Conservation (phyloP, 1,140 invertebrate genomes). For the fruit fly (Drosophila melanogaster) region DNA sequence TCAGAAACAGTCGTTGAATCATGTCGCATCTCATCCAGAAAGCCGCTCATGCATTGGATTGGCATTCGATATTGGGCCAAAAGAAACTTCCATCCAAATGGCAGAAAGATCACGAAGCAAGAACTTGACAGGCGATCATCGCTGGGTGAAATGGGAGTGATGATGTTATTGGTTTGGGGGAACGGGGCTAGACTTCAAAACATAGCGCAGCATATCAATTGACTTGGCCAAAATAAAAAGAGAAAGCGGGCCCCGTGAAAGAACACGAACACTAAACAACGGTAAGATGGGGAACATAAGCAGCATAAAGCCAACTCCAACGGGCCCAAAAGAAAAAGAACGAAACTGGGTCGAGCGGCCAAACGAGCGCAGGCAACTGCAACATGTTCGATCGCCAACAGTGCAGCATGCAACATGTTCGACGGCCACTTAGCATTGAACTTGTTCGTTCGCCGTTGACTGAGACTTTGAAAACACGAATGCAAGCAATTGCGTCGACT, state of each 20-base stretch:
- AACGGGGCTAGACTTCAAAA: slow-evolving; percentile 45
- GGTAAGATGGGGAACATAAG: slow-evolving; percentile 60
- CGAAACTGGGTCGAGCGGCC: slow-evolving; percentile 68
- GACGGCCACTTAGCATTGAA: slow-evolving; percentile 37
- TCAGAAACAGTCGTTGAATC: slow-evolving; percentile 16
- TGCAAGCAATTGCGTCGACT: slow-evolving; percentile 14
- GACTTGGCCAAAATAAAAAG: slow-evolving; percentile 78
- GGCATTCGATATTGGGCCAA: slow-evolving; percentile 20
- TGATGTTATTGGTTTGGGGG: background rate
- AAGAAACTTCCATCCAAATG: slow-evolving; percentile 9
- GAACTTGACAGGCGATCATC: slow-evolving; percentile 40
- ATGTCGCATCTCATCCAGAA: slow-evolving; percentile 10
- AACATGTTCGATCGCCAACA: slow-evolving; percentile 11
- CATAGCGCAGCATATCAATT: slow-evolving; percentile 75
- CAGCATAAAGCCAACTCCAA: slow-evolving; percentile 36
- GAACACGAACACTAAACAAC: slow-evolving; percentile 68
- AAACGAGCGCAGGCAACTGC: slow-evolving; percentile 21
- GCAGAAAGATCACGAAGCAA: slow-evolving; percentile 43
- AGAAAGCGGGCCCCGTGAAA: slow-evolving; percentile 74
- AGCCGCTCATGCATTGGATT: slow-evolving; percentile 11
- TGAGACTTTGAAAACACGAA: slow-evolving; percentile 25
- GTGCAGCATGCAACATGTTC: slow-evolving; percentile 36
- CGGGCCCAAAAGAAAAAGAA: slow-evolving; percentile 69
- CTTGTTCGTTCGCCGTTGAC: slow-evolving; percentile 48
- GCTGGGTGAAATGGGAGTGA: slow-evolving; percentile 1